Percentiles rank a stretch among this genome's conserved stretches.
These are phyloP conservation scores for Temnothorax longispinosus DNA, from an alignment of 1,140 invertebrate species.

Conservation along the genomic window DNA sequence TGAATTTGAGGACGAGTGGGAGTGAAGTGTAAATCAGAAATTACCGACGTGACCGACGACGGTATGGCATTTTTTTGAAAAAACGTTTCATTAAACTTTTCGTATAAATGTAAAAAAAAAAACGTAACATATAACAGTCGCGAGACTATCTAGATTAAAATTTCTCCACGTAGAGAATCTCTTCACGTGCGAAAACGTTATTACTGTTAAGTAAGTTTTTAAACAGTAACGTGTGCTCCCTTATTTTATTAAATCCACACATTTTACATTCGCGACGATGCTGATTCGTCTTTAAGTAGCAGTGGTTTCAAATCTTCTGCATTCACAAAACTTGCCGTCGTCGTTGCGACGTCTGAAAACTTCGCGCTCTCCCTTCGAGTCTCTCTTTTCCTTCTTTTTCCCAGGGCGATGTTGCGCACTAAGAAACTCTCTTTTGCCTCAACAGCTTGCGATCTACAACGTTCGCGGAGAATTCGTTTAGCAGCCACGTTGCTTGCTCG, in stretches of 20 bases:
- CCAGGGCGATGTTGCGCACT: background rate
- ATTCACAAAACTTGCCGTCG: conserved; percentile 19
- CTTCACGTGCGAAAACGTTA: background rate
- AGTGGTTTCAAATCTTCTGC: conserved; percentile 5
- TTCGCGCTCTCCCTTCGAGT: conserved; percentile 7
- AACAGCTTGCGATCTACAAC: conserved; percentile 53
- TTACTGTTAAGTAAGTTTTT: conserved; percentile 23
- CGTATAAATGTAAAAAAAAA: background rate
- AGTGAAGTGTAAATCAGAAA: background rate
- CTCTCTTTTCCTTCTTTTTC: background rate
- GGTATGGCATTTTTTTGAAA: background rate
- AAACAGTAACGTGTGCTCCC: conserved; percentile 20
- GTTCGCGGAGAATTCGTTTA: conserved; percentile 59
- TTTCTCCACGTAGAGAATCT: background rate
- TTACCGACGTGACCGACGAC: background rate
- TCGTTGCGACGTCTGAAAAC: conserved; percentile 15
- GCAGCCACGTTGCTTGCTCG: conserved; percentile 41
- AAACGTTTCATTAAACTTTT: background rate
- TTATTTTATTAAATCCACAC: conserved; percentile 81
- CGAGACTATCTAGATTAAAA: background rate
- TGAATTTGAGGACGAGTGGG: background rate
- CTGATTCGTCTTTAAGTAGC: conserved; percentile 59
- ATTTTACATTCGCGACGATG: conserved; percentile 58
- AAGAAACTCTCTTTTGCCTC: conserved; percentile 35
- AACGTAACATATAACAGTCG: background rate